Conservation (phyloP, 2,797 vertebrate genomes). For the Knipowitschia caucasica region DNA sequence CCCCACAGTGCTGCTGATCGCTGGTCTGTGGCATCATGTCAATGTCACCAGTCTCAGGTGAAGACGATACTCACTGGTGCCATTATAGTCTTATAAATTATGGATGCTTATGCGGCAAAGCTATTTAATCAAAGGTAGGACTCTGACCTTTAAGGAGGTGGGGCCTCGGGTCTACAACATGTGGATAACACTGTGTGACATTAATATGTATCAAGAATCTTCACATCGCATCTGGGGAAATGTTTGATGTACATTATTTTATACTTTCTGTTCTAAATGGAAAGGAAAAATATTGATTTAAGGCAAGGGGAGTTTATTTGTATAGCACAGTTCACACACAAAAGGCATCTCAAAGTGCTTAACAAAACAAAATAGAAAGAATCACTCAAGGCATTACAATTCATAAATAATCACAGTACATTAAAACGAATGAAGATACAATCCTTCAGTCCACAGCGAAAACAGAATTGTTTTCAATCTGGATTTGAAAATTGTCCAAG, state of each 20-base stretch:
- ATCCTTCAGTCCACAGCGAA: too few relatives aligned
- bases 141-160: slow-evolving; percentile 41
- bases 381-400: too few relatives aligned
- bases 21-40: slow-evolving; percentile 35
- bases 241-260: slow-evolving; percentile 1
- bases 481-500: too few relatives aligned
- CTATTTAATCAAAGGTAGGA: slow-evolving; percentile 58
- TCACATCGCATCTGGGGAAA: neutral
- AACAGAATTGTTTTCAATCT: too few relatives aligned
- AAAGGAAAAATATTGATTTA: too few relatives aligned
- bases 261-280: too few relatives aligned
- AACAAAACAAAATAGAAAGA: too few relatives aligned
- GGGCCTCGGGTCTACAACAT: slow-evolving; percentile 26
- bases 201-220: slow-evolving; percentile 26
- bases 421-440: too few relatives aligned
- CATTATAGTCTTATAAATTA: slow-evolving; percentile 66
- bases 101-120: slow-evolving; percentile 60
- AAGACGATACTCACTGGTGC: slow-evolving; percentile 61
- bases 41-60: slow-evolving; percentile 53
- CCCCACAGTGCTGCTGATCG: slow-evolving; percentile 34
- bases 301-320: too few relatives aligned
- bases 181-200: slow-evolving; percentile 26
- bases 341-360: too few relatives aligned
- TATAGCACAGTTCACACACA: too few relatives aligned
- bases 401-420: too few relatives aligned